These are phyloP conservation scores for Lasioglossum villosulum DNA, from an alignment of 2,888 invertebrate genomes.

Conservation along the genomic window DNA sequence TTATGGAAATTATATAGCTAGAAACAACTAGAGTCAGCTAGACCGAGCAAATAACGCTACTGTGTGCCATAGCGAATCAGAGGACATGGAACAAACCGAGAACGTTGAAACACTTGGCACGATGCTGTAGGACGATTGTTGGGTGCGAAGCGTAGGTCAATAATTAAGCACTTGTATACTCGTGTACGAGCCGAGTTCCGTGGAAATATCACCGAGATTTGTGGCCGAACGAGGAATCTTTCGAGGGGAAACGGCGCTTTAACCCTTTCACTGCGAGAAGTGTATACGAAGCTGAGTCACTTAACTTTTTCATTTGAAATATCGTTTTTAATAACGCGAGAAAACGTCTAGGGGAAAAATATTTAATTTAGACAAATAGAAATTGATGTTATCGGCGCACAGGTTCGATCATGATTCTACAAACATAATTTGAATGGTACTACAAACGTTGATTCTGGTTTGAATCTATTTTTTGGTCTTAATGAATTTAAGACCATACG, in stretches of 20 bases:
- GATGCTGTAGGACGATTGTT: neutral
- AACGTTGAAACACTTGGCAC: conserved; percentile 8
- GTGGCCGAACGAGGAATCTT: neutral
- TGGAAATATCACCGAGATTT: neutral
- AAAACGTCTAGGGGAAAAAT: neutral
- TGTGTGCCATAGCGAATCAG: neutral
- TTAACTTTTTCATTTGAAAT: neutral
- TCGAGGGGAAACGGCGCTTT: neutral
- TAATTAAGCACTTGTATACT: neutral
- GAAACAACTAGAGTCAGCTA: neutral
- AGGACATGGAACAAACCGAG: conserved; percentile 4
- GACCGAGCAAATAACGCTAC: neutral
- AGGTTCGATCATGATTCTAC: no score
- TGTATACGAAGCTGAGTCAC: neutral
- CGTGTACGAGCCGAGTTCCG: neutral
- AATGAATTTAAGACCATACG: no score
- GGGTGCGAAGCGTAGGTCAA: conserved; percentile 4
- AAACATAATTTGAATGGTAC: no score
- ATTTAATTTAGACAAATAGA: no score
- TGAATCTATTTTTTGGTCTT: no score
- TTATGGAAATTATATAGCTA: neutral
- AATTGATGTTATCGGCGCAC: no score
- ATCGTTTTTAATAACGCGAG: neutral
- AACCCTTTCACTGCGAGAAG: neutral
- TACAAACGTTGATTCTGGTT: no score